Percentiles rank a stretch among this genome's conserved stretches.
phyloP scores from a whole-genome alignment of 2,888 invertebrate genomes.

The Argynnis bischoffii region DNA sequence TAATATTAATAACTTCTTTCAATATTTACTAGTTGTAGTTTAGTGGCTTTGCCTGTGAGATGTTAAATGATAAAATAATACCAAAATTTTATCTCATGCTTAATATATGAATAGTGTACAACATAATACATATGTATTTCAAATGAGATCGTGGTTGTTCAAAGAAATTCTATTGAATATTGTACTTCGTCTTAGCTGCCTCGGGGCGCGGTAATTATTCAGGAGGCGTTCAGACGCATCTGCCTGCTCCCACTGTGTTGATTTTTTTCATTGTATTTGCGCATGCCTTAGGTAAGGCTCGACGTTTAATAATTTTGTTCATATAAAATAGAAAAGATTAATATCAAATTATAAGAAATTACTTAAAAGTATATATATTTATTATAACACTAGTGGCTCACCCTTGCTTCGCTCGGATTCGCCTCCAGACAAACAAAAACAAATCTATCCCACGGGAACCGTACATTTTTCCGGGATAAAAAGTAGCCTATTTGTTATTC shows the following conservation, averaged over 20 bases:
- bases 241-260: slow-evolving; percentile 61
- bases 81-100: too few species aligned
- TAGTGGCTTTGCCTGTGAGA: too few species aligned
- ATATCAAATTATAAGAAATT: not conserved
- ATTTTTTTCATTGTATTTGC: slow-evolving; percentile 51
- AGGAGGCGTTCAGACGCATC: slow-evolving; percentile 69
- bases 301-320: slow-evolving; percentile 22
- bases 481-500: too few species aligned
- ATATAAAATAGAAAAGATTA: not conserved
- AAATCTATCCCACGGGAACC: too few species aligned
- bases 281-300: slow-evolving; percentile 47
- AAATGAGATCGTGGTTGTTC: not conserved
- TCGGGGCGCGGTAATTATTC: slow-evolving; percentile 64
- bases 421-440: too few species aligned
- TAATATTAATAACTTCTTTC: too few species aligned
- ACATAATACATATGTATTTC: not conserved
- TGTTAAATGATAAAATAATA: too few species aligned
- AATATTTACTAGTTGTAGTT: too few species aligned
- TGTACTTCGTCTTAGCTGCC: slow-evolving; percentile 45
- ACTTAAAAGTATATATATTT: too few species aligned
- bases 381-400: too few species aligned
- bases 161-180: not conserved
- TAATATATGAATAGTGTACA: not conserved
- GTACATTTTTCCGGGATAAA: too few species aligned
- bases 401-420: too few species aligned